Evolutionary conservation across 1,140 invertebrate genomes (phyloP).

Genomic region (Drosophila kurseongensis): DNA sequence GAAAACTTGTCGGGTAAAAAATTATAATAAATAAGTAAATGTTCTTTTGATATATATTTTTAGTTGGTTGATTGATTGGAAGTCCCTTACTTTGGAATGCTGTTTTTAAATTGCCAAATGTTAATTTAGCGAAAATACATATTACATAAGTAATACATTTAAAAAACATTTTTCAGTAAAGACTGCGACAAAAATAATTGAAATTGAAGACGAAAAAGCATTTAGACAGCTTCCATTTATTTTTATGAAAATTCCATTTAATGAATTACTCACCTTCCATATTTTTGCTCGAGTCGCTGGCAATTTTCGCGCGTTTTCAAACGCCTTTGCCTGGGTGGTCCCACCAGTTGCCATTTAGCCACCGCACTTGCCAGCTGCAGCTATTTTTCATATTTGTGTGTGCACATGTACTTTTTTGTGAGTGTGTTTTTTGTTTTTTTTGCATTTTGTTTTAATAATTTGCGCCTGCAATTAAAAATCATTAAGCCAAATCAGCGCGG

Average conservation of each 20-base stretch:
- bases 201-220: no score
- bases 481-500: constrained; percentile 76
- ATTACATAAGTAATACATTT: no score
- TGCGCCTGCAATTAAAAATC: constrained; percentile 71
- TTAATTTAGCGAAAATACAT: no score
- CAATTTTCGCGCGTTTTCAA: constrained; percentile 20
- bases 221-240: not conserved
- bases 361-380: constrained; percentile 25
- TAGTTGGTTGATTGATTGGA: no score
- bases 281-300: not conserved
- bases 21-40: not conserved
- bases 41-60: no score
- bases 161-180: no score
- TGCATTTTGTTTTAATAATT: constrained; percentile 43
- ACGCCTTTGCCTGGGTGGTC: constrained; percentile 48
- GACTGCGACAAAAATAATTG: no score
- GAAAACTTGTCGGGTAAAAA: not conserved
- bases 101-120: no score
- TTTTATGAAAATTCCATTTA: not conserved
- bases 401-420: constrained; percentile 5
- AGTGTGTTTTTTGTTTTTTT: constrained; percentile 10
- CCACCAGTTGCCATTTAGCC: constrained; percentile 6
- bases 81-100: no score
- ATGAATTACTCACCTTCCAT: not conserved
- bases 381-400: constrained; percentile 43